A percentile compares a stretch with the other conserved stretches of the same genome.
These are phyloP conservation scores for Linnaemya vulpina DNA, from an alignment of 2,888 invertebrate species.

Conservation along the genomic window DNA sequence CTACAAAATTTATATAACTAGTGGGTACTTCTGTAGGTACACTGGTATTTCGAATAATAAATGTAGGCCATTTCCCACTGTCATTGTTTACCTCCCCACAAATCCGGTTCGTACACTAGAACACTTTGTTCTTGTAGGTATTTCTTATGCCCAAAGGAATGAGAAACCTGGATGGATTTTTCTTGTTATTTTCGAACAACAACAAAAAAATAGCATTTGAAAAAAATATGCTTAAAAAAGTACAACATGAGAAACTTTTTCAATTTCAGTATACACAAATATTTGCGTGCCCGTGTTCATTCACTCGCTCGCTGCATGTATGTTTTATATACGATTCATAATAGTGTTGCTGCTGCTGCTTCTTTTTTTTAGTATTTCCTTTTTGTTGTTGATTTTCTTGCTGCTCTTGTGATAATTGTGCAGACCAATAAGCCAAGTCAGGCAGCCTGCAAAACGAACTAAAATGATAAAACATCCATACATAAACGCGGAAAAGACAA, in stretches of 20 bases:
- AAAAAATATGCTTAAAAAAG: slow-evolving; percentile 51
- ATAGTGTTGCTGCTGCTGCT: slow-evolving; percentile 26
- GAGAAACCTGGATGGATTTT: slow-evolving; percentile 40
- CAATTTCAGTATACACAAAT: slow-evolving; percentile 71
- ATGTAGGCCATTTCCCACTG: slow-evolving; percentile 22
- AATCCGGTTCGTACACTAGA: slow-evolving; percentile 46
- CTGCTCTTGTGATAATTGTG: slow-evolving; percentile 55
- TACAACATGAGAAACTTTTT: slow-evolving; percentile 58
- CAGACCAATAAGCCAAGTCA: slow-evolving; percentile 48
- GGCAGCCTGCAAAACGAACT: slow-evolving; percentile 37
- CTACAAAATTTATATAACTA: too few species aligned
- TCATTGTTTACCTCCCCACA: slow-evolving; percentile 7
- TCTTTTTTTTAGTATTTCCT: slow-evolving; percentile 56
- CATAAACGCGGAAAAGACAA: slow-evolving; percentile 50
- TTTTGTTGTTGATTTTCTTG: slow-evolving; percentile 55
- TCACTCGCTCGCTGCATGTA: slow-evolving; percentile 62
- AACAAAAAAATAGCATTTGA: slow-evolving; percentile 40
- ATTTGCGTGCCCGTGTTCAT: slow-evolving; percentile 70
- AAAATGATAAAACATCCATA: slow-evolving; percentile 33
- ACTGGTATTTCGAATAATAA: background rate
- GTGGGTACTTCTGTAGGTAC: too few species aligned
- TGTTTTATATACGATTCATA: slow-evolving; percentile 11
- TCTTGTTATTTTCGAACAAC: slow-evolving; percentile 9
- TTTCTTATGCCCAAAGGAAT: slow-evolving; percentile 44
- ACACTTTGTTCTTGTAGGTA: slow-evolving; percentile 27